These are phyloP conservation scores for Tipula confusa DNA, from an alignment of 2,888 invertebrate genomes.

Conservation along the genomic window DNA sequence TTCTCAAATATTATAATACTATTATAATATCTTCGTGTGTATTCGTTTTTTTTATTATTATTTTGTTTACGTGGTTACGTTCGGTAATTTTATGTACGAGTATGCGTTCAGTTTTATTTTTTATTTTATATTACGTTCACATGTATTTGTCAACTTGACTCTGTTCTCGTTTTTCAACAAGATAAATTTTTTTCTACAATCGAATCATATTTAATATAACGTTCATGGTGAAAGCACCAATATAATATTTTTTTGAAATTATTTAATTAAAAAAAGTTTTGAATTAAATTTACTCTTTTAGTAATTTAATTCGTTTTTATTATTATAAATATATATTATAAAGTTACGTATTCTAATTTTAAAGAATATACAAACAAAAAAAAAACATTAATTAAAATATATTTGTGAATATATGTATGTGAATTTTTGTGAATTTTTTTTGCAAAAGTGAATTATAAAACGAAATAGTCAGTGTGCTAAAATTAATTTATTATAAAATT, in stretches of 20 bases:
- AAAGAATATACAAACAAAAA: no score
- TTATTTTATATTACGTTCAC: background rate
- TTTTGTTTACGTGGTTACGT: conserved; percentile 4
- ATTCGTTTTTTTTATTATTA: background rate
- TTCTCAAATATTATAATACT: background rate
- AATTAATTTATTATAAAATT: background rate
- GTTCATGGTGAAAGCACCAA: conserved; percentile 6
- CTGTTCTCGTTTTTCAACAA: conserved; percentile 15
- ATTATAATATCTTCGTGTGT: background rate
- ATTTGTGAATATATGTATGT: no score
- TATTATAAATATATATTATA: background rate
- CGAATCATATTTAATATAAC: background rate
- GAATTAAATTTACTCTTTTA: background rate
- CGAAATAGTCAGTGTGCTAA: background rate
- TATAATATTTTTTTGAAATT: background rate
- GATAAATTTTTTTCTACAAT: conserved; percentile 15
- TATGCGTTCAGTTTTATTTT: background rate
- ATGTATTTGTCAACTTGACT: conserved; percentile 8
- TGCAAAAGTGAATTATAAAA: background rate
- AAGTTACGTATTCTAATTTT: background rate
- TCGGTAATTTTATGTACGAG: background rate
- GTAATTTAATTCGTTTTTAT: conserved; percentile 3
- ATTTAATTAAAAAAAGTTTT: background rate
- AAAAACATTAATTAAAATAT: background rate
- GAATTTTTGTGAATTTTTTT: background rate